Conservation (phyloP, 2,888 invertebrate genomes). For the Lepidochrysops patricia region DNA sequence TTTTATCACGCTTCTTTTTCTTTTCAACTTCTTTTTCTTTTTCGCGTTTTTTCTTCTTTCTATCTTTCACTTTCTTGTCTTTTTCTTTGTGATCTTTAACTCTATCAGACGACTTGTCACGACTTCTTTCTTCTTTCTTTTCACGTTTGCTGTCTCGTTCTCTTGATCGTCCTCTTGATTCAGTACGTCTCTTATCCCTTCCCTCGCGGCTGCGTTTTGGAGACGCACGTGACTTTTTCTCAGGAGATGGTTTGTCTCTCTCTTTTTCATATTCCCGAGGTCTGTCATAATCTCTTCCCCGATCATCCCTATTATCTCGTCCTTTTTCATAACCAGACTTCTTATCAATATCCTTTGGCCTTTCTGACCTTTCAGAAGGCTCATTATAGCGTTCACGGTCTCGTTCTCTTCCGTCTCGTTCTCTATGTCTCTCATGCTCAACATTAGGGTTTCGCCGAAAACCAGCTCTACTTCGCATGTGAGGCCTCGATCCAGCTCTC, state of each 20-base stretch:
- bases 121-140: conserved; percentile 65
- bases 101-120: conserved; percentile 59
- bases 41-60: conserved; percentile 60
- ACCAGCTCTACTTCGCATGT: conserved; percentile 42
- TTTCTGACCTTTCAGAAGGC: conserved; percentile 50
- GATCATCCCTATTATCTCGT: conserved; percentile 45
- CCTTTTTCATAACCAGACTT: conserved; percentile 45
- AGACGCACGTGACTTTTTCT: conserved; percentile 50
- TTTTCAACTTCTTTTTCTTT: conserved; percentile 69
- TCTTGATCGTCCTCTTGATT: conserved; percentile 60
- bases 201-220: conserved; percentile 55
- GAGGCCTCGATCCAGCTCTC: conserved; percentile 46
- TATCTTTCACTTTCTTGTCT: conserved; percentile 66
- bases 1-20: conserved; percentile 69
- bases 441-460: conserved; percentile 50
- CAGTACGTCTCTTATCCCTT: conserved; percentile 60
- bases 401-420: conserved; percentile 56
- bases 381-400: conserved; percentile 56
- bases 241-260: conserved; percentile 51
- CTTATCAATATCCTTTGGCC: conserved; percentile 55
- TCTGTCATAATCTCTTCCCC: conserved; percentile 37
- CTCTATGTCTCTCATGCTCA: conserved; percentile 58
- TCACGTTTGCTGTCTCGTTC: conserved; percentile 71
- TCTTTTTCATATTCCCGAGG: conserved; percentile 56
- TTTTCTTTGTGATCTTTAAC: conserved; percentile 73